Conservation (phyloP, 2,888 invertebrate species). For the Athetis lepigone region DNA sequence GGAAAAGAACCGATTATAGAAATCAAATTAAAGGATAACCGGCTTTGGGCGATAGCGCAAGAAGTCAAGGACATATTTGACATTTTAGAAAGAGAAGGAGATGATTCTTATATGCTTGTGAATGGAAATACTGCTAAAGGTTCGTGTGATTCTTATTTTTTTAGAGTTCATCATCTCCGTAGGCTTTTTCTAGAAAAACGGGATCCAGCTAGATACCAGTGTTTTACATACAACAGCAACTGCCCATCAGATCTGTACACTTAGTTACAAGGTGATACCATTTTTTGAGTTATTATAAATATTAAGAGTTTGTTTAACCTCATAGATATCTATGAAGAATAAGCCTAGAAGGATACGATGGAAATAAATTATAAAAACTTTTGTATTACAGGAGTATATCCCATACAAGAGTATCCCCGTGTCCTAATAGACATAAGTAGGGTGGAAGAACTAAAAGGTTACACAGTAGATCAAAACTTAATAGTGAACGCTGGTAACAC, state of each 20-base stretch:
- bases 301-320: background rate
- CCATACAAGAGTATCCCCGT: slow-evolving; percentile 75
- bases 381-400: slow-evolving; percentile 79
- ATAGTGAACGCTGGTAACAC: slow-evolving; percentile 90
- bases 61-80: slow-evolving; percentile 86
- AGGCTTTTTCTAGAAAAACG: no score
- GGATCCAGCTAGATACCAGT: no score
- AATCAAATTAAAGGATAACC: slow-evolving; percentile 67
- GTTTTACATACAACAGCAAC: no score
- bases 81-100: slow-evolving; percentile 80
- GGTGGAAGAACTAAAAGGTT: slow-evolving; percentile 89
- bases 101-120: slow-evolving; percentile 91
- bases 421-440: slow-evolving; percentile 91
- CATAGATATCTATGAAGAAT: background rate
- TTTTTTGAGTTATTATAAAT: no score
- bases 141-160: slow-evolving; percentile 63
- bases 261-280: no score
- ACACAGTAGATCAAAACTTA: slow-evolving; percentile 79
- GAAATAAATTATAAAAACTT: no score
- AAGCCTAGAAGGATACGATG: no score
- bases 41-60: slow-evolving; percentile 87
- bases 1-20: slow-evolving; percentile 69
- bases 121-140: slow-evolving; percentile 95
- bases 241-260: no score
- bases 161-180: no score